Conservation (phyloP, 2,888 invertebrate genomes). For the Acleris sparsana region DNA sequence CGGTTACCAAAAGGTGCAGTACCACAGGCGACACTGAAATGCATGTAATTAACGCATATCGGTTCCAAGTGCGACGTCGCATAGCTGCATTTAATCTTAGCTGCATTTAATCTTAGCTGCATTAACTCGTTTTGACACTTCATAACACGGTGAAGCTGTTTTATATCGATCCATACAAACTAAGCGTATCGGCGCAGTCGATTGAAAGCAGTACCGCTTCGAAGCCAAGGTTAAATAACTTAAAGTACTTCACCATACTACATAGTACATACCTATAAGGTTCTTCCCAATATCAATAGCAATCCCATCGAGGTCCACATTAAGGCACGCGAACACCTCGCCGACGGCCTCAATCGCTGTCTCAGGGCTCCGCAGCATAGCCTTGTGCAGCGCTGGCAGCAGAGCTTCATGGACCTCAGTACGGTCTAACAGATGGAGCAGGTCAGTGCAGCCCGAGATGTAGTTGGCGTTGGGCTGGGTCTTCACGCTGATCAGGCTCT, state of each 20-base stretch:
- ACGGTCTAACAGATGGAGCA: slow-evolving; percentile 85
- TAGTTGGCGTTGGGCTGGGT: slow-evolving; percentile 87
- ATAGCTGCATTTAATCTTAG: too few relatives aligned
- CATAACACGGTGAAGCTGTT: too few relatives aligned
- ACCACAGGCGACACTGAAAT: too few relatives aligned
- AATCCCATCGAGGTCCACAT: slow-evolving; percentile 90
- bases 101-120: too few relatives aligned
- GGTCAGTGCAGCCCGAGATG: slow-evolving; percentile 86
- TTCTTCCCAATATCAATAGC: slow-evolving; percentile 91
- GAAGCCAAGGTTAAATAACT: too few relatives aligned
- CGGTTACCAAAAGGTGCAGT: too few relatives aligned
- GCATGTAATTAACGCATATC: too few relatives aligned
- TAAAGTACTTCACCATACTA: background rate
- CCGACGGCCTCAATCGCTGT: slow-evolving; percentile 92
- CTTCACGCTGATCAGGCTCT: slow-evolving; percentile 90
- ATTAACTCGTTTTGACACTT: too few relatives aligned
- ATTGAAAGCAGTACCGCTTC: too few relatives aligned
- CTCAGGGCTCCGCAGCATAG: slow-evolving; percentile 97
- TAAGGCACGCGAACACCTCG: slow-evolving; percentile 87
- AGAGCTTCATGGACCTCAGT: slow-evolving; percentile 89
- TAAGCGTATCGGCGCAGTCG: too few relatives aligned
- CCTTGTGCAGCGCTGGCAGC: slow-evolving; percentile 94
- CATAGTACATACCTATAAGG: slow-evolving; percentile 85
- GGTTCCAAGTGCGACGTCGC: too few relatives aligned
- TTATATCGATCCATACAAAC: too few relatives aligned